Evolutionary conservation across 2,797 vertebrate genomes (phyloP).

Genomic region (Heteromormyrus szaboi): DNA sequence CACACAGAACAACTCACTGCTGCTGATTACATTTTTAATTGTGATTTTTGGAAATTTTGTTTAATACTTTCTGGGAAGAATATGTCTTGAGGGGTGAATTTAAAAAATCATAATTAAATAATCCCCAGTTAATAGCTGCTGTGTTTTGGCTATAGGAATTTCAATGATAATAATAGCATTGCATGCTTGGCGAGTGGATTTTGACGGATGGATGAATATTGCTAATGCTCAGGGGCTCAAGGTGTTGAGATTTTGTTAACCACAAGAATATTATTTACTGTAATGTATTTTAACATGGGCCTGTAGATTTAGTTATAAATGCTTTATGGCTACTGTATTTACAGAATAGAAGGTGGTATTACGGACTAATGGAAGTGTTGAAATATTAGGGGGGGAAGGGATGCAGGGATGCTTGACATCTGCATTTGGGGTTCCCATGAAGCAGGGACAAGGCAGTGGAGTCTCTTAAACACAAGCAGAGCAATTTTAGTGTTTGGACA

Average conservation of each 20-base stretch:
- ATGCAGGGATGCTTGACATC: not conserved
- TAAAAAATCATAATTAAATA: not conserved
- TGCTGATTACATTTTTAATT: not conserved
- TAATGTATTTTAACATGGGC: not conserved
- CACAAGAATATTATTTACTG: not conserved
- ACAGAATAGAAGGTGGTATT: not conserved
- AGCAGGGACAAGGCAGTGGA: not conserved
- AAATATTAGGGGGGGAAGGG: not conserved
- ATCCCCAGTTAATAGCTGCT: not conserved
- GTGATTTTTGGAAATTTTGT: not conserved
- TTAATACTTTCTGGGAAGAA: not conserved
- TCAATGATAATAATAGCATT: not conserved
- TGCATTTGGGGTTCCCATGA: not conserved
- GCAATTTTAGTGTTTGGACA: not conserved
- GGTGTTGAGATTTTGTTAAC: not conserved
- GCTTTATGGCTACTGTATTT: not conserved
- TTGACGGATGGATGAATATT: not conserved
- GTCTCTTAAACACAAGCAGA: not conserved
- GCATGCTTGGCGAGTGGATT: not conserved
- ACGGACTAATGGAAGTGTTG: not conserved
- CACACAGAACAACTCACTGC: not conserved
- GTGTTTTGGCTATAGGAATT: not conserved
- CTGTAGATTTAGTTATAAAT: not conserved
- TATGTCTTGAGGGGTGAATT: not conserved
- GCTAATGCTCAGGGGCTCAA: not conserved